These are phyloP conservation scores for Hippopotamyrus pictus DNA, from an alignment of 2,797 vertebrate species.

Conservation along the genomic window DNA sequence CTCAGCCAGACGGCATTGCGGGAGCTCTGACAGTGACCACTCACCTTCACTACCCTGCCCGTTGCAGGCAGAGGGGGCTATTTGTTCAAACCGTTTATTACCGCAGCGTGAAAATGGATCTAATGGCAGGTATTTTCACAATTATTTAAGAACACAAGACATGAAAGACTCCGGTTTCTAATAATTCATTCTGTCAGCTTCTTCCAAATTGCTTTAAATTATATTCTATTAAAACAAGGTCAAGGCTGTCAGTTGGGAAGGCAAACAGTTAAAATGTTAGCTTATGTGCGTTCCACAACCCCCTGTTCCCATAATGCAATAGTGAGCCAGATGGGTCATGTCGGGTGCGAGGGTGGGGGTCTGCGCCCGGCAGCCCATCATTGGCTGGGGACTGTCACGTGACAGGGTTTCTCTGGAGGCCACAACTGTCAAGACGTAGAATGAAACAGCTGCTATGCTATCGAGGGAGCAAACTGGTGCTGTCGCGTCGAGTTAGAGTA, in stretches of 20 bases:
- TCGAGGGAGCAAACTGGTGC: constrained; percentile 87
- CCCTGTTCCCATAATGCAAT: constrained; percentile 62
- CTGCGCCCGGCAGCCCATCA: constrained; percentile 72
- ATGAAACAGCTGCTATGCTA: constrained; percentile 89
- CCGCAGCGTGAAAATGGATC: constrained; percentile 58
- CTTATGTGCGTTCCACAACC: constrained; percentile 51
- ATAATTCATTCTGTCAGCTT: constrained; percentile 49
- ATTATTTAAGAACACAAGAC: constrained; percentile 61
- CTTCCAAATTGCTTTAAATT: constrained; percentile 82
- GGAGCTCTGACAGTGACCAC: background rate
- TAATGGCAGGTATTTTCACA: constrained; percentile 53
- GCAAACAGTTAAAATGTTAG: constrained; percentile 69
- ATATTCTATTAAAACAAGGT: constrained; percentile 91
- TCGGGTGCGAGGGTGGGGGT: constrained; percentile 77
- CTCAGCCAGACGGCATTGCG: background rate
- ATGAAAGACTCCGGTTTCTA: constrained; percentile 51
- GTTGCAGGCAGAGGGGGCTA: constrained; percentile 48
- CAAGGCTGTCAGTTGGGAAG: constrained; percentile 71
- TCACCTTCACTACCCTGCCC: background rate
- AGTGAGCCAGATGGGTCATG: constrained; percentile 90
- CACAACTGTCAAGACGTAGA: constrained; percentile 11
- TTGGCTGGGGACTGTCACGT: constrained; percentile 53
- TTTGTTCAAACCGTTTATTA: constrained; percentile 62
- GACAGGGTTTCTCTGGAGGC: constrained; percentile 52
- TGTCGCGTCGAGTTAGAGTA: constrained; percentile 94